Evolutionary conservation across 1,140 invertebrate genomes (phyloP).

Genomic region (Penaeus vannamei): DNA sequence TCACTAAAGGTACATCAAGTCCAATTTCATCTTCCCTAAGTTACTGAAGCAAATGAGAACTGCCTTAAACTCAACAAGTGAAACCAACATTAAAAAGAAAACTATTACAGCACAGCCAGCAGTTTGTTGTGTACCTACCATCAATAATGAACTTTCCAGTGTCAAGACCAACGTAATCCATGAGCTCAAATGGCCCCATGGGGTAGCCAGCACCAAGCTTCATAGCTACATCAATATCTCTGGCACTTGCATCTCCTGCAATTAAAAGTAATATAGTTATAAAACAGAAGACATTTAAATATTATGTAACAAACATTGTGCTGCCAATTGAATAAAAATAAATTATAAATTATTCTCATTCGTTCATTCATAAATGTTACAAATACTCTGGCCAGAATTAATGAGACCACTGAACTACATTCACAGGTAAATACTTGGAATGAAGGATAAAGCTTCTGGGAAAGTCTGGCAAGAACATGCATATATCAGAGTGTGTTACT

Average conservation of each 20-base stretch:
- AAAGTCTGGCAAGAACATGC: too few relatives aligned
- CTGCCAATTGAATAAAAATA: neutral
- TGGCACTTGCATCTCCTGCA: slow-evolving; percentile 71
- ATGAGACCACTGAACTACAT: too few relatives aligned
- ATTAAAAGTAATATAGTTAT: neutral
- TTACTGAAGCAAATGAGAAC: too few relatives aligned
- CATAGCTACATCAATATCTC: slow-evolving; percentile 90
- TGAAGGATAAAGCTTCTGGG: too few relatives aligned
- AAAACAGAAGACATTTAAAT: neutral
- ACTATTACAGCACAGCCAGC: too few relatives aligned
- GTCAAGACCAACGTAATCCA: slow-evolving; percentile 87
- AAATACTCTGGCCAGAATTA: too few relatives aligned
- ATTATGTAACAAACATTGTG: neutral
- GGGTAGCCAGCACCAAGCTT: slow-evolving; percentile 88
- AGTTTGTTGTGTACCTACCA: slow-evolving; percentile 70
- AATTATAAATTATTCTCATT: neutral
- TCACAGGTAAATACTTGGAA: too few relatives aligned
- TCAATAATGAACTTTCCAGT: slow-evolving; percentile 76
- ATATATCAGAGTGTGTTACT: too few relatives aligned
- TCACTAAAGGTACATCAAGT: too few relatives aligned
- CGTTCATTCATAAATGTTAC: too few relatives aligned
- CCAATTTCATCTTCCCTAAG: too few relatives aligned
- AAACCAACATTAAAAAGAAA: neutral
- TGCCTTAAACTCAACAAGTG: neutral
- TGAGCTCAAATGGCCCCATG: slow-evolving; percentile 87